Conservation (phyloP, 37 sponge, comb jelly and placozoan species). For the Bolinopsis microptera region DNA sequence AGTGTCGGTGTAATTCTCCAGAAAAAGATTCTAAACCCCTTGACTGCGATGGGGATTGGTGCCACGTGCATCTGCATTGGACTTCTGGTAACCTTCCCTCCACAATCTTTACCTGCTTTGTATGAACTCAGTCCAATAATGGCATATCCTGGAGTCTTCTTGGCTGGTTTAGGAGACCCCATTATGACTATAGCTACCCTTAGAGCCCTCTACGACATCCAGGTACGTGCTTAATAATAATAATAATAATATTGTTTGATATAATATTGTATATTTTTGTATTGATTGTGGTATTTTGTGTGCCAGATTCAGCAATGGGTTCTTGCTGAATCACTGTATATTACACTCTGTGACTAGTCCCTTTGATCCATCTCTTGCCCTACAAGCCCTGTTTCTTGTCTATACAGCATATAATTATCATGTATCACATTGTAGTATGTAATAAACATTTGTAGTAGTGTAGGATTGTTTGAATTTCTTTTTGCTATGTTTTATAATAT, state of each 20-base stretch:
- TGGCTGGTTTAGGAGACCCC: slow-evolving; percentile 51
- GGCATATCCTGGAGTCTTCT: slow-evolving; percentile 46
- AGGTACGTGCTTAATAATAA: background rate
- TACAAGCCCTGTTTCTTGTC: too few relatives aligned
- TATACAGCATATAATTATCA: too few relatives aligned
- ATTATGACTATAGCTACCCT: background rate
- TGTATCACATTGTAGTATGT: too few relatives aligned
- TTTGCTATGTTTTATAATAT: too few relatives aligned
- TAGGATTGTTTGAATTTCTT: too few relatives aligned
- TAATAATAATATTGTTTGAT: background rate
- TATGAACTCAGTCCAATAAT: background rate
- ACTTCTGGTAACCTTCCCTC: slow-evolving; percentile 27
- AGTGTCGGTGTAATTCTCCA: background rate
- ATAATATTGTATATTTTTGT: too few relatives aligned
- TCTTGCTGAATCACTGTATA: too few relatives aligned
- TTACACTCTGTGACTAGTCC: too few relatives aligned
- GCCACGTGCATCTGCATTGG: background rate
- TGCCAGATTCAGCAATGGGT: too few relatives aligned
- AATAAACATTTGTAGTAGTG: too few relatives aligned
- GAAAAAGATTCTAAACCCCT: background rate
- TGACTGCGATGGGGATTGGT: background rate
- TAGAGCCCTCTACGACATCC: background rate
- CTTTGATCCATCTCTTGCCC: too few relatives aligned
- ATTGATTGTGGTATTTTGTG: too few relatives aligned
- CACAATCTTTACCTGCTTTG: background rate